These are phyloP conservation scores for Eulacestoma nigropectus DNA, from an alignment of 2,113 vertebrate species.

Conservation along the genomic window DNA sequence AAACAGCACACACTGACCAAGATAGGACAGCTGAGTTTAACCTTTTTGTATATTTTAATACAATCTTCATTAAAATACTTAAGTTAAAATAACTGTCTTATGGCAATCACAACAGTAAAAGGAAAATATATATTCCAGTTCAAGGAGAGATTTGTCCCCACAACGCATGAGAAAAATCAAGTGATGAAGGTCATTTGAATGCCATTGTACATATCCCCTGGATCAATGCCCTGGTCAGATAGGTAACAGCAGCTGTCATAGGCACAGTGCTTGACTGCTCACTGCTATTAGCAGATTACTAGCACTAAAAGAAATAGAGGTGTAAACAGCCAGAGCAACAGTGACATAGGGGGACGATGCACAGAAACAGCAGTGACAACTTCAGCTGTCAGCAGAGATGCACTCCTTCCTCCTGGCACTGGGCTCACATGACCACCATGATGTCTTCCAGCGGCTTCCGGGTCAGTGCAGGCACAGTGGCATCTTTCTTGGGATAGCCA, in stretches of 20 bases:
- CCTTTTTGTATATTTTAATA: not conserved
- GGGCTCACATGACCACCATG: constrained; percentile 78
- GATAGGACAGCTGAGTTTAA: not conserved
- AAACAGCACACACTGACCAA: not conserved
- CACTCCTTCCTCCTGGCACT: not conserved
- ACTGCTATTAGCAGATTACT: not conserved
- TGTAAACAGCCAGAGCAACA: not conserved
- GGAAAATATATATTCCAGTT: not conserved
- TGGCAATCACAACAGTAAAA: not conserved
- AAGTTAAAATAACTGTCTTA: not conserved
- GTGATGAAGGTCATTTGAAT: not conserved
- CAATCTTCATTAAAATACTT: not conserved
- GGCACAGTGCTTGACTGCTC: not conserved
- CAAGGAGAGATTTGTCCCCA: not conserved
- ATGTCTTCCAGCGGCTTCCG: constrained; percentile 85
- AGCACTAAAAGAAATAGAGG: not conserved
- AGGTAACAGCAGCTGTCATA: not conserved
- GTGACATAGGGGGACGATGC: accelerated
- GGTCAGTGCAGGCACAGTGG: constrained; percentile 83
- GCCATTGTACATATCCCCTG: not conserved
- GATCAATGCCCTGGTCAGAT: not conserved
- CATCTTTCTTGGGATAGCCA: constrained; percentile 82
- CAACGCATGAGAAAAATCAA: not conserved
- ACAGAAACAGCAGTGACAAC: not conserved
- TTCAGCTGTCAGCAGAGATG: not conserved